Base-by-base conservation (phyloP, 2,797 vertebrate genomes). In the Pipistrellus nathusii region DNA sequence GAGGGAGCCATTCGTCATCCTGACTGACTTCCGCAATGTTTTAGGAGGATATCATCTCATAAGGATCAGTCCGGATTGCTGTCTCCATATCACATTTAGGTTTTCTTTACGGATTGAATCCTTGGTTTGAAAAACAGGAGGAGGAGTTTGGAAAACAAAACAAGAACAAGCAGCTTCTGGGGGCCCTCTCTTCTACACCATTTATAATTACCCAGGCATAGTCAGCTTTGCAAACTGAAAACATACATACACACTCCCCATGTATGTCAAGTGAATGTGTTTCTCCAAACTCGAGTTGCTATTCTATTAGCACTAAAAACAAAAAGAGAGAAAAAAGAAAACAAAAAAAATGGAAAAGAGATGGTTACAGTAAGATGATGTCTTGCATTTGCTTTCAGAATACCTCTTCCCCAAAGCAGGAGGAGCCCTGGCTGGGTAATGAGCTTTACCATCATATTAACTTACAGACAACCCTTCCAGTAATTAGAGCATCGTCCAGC, bases 41-140 rank as follows among this genome's bases (percentile, higher is more conserved):
- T 93, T 46, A 32, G 44, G 32, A 35, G 23, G 72, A 48, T 44
- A 88, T 64, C 46, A 55, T 44, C 35, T 46, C 78, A 83, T 27
- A 62, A 14, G 35, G 48, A 83, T 66, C 44, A 62, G 38, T 30
- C 77, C 15, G 77, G 57, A 76, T 82, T 53, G 83, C 13, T 46
- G 64, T 83, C 78, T 68, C 55, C 20, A 20, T 13, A 32, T 18
- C 8, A 69, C 53, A 25, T 76, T 92, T 46, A 41, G 68, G 55
- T 88, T 91, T 88, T 82, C 35, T 71, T 84, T 83, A 23, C 64
- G 20, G 94, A 90, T 86, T 76, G 85, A 82, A 85, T 68, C 78
- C 38, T 75, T 83, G 59, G 80, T 84, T 93, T 95, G 46, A 92
- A 82, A 82, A 95, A 84, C 13, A 87, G 30, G 53, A 91, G 76